Evolutionary conservation across 2,113 vertebrate species (phyloP).

Genomic region (Saccopteryx bilineata): DNA sequence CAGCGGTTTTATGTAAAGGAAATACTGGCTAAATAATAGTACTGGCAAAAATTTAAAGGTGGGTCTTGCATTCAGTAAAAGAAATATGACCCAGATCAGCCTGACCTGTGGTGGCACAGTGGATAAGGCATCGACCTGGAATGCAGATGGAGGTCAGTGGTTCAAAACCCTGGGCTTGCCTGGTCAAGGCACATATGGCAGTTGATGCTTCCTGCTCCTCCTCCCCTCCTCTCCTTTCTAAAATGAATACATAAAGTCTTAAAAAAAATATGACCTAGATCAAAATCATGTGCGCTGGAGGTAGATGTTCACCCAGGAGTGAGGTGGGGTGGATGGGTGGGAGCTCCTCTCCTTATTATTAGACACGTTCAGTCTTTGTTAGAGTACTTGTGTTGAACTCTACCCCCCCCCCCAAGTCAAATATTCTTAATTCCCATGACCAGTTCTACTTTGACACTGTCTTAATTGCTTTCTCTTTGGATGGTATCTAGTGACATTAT

Average conservation of each 20-base stretch:
- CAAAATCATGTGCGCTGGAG: not conserved
- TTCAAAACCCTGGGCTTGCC: too few relatives aligned
- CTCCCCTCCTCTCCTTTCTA: too few relatives aligned
- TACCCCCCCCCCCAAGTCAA: not conserved
- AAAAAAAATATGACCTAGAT: not conserved
- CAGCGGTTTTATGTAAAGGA: not conserved
- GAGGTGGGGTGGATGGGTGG: not conserved
- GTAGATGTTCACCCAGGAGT: not conserved
- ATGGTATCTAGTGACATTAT: not conserved
- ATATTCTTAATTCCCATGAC: not conserved
- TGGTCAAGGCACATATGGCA: too few relatives aligned
- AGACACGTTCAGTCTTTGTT: not conserved
- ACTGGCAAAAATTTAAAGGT: not conserved
- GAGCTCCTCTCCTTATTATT: not conserved
- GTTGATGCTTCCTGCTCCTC: too few relatives aligned
- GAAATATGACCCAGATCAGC: not conserved
- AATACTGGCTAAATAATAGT: not conserved
- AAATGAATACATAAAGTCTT: not conserved
- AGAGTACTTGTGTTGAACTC: not conserved
- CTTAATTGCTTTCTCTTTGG: slow-evolving; percentile 7
- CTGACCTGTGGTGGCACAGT: too few relatives aligned
- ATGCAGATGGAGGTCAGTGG: too few relatives aligned
- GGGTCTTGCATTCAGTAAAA: not conserved
- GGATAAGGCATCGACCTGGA: too few relatives aligned
- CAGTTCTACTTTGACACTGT: not conserved